phyloP scores from a whole-genome alignment of 2,113 vertebrate species.

The Malurus alboscapulatus region DNA sequence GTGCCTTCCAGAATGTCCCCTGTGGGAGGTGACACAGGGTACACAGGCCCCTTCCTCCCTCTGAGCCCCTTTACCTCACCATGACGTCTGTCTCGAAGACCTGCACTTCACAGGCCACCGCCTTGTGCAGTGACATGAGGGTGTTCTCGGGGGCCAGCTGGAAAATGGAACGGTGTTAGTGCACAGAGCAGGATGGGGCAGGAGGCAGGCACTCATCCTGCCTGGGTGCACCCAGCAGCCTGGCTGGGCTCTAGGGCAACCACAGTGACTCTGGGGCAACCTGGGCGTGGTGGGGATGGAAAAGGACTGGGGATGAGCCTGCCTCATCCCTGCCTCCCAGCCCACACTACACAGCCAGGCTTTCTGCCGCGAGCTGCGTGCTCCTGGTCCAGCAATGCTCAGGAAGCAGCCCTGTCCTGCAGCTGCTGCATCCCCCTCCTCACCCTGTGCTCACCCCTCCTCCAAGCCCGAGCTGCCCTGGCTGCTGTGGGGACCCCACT shows the following conservation, averaged over 20 bases:
- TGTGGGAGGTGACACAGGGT: neutral
- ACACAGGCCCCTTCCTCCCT: neutral
- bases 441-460: neutral
- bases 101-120: conserved; percentile 75
- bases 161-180: neutral
- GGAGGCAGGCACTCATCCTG: neutral
- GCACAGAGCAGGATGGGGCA: neutral
- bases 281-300: neutral
- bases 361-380: neutral
- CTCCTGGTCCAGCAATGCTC: neutral
- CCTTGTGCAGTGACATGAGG: conserved; percentile 87
- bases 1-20: neutral
- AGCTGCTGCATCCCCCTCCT: neutral
- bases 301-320: neutral
- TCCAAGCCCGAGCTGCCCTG: neutral
- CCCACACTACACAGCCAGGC: neutral
- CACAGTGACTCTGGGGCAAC: neutral
- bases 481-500: neutral
- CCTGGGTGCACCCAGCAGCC: neutral
- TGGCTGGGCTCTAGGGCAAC: neutral
- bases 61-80: conserved; percentile 79
- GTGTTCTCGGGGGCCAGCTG: conserved; percentile 96
- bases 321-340: neutral
- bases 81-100: conserved; percentile 91
- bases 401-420: neutral